Conservation (phyloP, 2,797 vertebrate genomes). For the Eupleurogrammus muticus region DNA sequence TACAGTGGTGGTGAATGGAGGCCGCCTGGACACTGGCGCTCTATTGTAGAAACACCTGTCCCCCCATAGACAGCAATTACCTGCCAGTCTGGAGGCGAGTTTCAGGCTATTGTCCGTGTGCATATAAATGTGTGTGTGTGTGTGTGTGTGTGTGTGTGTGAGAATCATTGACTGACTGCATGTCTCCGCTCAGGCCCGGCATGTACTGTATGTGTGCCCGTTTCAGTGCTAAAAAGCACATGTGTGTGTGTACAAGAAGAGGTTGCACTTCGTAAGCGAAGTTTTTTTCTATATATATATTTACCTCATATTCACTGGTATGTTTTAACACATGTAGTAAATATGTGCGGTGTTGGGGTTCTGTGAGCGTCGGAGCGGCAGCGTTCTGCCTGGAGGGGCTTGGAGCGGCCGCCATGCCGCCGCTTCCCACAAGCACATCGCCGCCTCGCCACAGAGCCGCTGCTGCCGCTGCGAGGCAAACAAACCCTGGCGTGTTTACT, state of each 20-base stretch:
- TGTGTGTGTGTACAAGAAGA: conserved; percentile 4
- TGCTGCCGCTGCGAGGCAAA: neutral
- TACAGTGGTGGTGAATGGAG: conserved; percentile 80
- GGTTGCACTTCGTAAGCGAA: conserved; percentile 5
- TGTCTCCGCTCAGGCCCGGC: conserved; percentile 15
- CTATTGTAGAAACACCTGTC: conserved; percentile 81
- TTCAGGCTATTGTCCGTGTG: conserved; percentile 74
- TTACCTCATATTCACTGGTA: conserved; percentile 14
- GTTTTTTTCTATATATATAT: conserved; percentile 25
- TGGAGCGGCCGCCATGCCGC: neutral
- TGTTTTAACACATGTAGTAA: conserved; percentile 9
- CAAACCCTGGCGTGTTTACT: neutral
- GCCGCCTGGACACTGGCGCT: conserved; percentile 72
- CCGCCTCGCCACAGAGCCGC: too few relatives aligned
- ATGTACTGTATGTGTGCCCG: conserved; percentile 17
- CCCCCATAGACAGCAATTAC: conserved; percentile 83
- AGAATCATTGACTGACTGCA: conserved; percentile 24
- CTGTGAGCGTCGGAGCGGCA: conserved; percentile 3
- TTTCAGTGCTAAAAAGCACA: conserved; percentile 9
- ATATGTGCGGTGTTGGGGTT: conserved; percentile 3
- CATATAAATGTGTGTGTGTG: conserved; percentile 31
- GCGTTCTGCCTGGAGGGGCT: conserved; percentile 26
- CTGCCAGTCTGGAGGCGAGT: conserved; percentile 74
- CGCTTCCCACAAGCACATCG: neutral
- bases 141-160: conserved; percentile 22